Evolutionary conservation across 2,888 invertebrate species (phyloP).

Genomic region (Plebejus anna): DNA sequence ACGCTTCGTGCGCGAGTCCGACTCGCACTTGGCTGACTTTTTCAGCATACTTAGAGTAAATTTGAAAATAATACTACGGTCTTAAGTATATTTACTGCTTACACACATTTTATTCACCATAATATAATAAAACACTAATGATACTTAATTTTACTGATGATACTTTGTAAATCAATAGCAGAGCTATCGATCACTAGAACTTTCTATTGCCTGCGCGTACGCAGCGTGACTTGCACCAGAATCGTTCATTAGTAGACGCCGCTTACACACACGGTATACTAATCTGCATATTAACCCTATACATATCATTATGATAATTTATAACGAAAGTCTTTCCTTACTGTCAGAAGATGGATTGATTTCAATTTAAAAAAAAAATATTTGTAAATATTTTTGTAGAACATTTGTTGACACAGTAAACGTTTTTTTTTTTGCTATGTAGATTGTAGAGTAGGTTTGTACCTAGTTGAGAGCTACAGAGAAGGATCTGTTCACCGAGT

Average conservation of each 20-base stretch:
- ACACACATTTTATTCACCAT: too few relatives aligned
- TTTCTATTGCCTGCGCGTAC: constrained; percentile 47
- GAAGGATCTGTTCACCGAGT: too few relatives aligned
- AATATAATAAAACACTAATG: neutral
- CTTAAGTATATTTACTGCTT: neutral
- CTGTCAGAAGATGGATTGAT: neutral
- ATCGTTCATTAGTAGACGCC: constrained; percentile 56
- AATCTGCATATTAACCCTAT: constrained; percentile 62
- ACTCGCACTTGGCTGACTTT: too few relatives aligned
- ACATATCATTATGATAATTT: constrained; percentile 25
- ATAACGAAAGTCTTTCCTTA: constrained; percentile 18
- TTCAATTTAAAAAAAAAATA: neutral
- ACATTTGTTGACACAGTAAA: neutral
- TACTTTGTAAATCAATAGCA: neutral
- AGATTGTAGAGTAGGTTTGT: too few relatives aligned
- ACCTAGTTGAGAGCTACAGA: too few relatives aligned
- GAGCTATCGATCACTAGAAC: constrained; percentile 35
- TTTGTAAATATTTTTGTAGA: neutral
- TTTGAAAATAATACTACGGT: neutral
- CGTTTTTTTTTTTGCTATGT: too few relatives aligned
- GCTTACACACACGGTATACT: constrained; percentile 50
- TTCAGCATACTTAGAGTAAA: too few relatives aligned
- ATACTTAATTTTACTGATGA: neutral
- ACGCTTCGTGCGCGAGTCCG: too few relatives aligned
- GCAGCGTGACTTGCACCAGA: constrained; percentile 65